Evolutionary conservation across 2,113 vertebrate species (phyloP).

Genomic region (Corydoras maculifer): DNA sequence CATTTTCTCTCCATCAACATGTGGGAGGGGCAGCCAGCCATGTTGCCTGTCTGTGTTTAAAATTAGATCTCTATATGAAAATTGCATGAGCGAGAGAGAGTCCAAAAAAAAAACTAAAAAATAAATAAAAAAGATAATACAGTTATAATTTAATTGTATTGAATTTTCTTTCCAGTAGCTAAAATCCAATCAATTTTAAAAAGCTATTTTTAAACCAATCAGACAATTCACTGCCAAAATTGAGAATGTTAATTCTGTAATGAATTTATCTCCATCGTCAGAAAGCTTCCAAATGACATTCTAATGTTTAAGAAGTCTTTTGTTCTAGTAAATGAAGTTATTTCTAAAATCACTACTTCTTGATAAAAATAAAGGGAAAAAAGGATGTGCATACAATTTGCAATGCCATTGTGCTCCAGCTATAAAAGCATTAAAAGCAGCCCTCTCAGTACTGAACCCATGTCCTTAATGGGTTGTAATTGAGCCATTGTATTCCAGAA

Average conservation of each 20-base stretch:
- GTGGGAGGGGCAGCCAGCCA: conserved; percentile 35
- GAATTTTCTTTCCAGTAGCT: neutral
- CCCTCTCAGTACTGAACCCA: neutral
- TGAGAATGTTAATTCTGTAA: neutral
- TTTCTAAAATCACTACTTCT: neutral
- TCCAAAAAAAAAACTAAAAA: too few species aligned
- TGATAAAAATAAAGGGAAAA: conserved; percentile 9
- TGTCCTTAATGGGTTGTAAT: conserved; percentile 8
- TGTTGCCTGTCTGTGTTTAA: conserved; percentile 33
- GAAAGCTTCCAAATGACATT: conserved; percentile 1
- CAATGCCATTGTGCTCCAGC: conserved; percentile 27
- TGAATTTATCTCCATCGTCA: neutral
- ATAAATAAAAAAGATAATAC: too few species aligned
- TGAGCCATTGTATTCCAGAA: neutral
- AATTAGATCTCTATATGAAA: conserved; percentile 20
- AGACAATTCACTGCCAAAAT: neutral
- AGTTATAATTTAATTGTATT: neutral
- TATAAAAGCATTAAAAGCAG: conserved; percentile 5
- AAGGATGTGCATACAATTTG: neutral
- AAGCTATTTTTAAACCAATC: too few species aligned
- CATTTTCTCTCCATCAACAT: conserved; percentile 41
- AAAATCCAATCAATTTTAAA: neutral
- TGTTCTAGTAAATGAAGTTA: conserved; percentile 18
- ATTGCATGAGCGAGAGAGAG: neutral
- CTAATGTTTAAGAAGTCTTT: conserved; percentile 4